These are phyloP conservation scores for Tylochromis polylepis DNA, from an alignment of 2,113 vertebrate species.

Conservation along the genomic window DNA sequence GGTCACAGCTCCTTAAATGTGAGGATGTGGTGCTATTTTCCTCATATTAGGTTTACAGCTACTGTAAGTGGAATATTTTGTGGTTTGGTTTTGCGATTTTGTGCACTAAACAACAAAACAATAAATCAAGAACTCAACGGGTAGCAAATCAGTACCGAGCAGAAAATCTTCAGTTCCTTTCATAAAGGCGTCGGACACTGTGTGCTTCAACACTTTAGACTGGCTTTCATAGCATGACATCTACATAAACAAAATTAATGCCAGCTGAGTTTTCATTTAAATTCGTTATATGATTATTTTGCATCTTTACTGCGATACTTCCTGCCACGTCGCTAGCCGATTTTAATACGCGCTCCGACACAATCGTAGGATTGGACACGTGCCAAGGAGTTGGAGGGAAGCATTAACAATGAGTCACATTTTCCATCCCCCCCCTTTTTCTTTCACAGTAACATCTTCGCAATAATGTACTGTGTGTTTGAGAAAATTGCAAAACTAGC, in stretches of 20 bases:
- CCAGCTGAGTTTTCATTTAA: background rate
- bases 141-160: background rate
- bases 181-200: background rate
- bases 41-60: background rate
- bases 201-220: fast-evolving
- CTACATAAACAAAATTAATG: background rate
- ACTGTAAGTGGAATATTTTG: background rate
- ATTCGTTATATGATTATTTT: background rate
- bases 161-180: background rate
- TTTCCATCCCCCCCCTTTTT: background rate
- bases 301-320: background rate
- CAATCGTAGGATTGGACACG: background rate
- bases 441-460: background rate
- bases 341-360: background rate
- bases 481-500: background rate
- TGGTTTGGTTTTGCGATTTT: background rate
- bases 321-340: background rate
- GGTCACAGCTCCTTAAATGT: background rate
- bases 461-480: background rate
- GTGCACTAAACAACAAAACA: background rate
- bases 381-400: background rate
- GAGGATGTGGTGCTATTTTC: background rate
- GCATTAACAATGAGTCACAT: background rate
- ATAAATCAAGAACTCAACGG: fast-evolving
- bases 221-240: background rate